Evolutionary conservation across 2,113 vertebrate species (phyloP).

Genomic region (Madoqua kirkii): DNA sequence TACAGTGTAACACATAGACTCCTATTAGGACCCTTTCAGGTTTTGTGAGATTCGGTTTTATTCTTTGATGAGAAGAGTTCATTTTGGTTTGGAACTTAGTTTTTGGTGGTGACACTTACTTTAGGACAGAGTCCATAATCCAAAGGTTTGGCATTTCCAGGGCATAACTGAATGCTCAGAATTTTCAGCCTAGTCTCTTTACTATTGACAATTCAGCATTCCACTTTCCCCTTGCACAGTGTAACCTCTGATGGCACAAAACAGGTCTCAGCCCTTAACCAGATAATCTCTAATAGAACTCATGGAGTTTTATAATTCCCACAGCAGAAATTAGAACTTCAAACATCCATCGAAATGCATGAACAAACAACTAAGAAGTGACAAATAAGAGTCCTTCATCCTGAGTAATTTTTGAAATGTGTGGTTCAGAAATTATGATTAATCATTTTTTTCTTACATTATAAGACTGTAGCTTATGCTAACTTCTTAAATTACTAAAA

Average conservation of each 20-base stretch:
- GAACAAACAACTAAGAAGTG: background rate
- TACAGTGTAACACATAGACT: background rate
- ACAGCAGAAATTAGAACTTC: background rate
- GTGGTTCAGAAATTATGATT: background rate
- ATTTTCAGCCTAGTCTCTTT: background rate
- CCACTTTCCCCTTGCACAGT: background rate
- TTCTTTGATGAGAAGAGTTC: background rate
- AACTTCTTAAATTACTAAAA: background rate
- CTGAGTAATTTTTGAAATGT: background rate
- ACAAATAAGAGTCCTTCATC: background rate
- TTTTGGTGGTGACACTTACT: background rate
- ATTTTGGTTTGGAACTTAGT: background rate
- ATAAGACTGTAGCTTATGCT: background rate
- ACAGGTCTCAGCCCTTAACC: background rate
- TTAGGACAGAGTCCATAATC: background rate
- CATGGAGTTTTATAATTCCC: background rate
- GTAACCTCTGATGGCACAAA: background rate
- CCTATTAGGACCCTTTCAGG: background rate
- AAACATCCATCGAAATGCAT: background rate
- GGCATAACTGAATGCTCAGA: background rate
- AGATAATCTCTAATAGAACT: background rate
- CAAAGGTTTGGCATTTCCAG: background rate
- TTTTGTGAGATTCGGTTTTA: background rate
- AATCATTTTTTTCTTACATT: background rate
- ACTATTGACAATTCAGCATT: background rate